Percentiles rank a stretch among this genome's conserved stretches.
These are phyloP conservation scores for Chrysopilus asiliformis DNA, from an alignment of 2,888 invertebrate genomes.

Conservation along the genomic window DNA sequence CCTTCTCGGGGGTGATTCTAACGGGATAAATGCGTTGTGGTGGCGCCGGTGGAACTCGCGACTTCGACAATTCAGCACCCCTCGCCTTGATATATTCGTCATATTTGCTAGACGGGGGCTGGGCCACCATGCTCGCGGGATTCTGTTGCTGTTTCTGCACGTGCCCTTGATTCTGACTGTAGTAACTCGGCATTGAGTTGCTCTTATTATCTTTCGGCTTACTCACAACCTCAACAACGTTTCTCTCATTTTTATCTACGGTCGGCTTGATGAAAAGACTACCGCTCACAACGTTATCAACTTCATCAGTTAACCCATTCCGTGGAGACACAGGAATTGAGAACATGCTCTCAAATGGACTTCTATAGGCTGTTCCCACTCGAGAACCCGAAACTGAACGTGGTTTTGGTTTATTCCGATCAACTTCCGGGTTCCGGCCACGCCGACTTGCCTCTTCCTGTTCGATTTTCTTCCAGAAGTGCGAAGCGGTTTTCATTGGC, in stretches of 20 bases:
- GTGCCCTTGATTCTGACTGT: constrained; percentile 17
- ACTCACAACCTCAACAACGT: constrained; percentile 27
- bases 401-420: constrained; percentile 9
- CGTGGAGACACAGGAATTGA: background rate
- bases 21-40: constrained; percentile 27
- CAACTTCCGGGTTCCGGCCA: constrained; percentile 17
- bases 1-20: constrained; percentile 27
- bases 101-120: constrained; percentile 29
- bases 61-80: too few species aligned
- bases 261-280: constrained; percentile 29
- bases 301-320: constrained; percentile 15
- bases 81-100: constrained; percentile 34
- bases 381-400: background rate
- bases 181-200: constrained; percentile 33
- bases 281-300: constrained; percentile 26
- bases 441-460: constrained; percentile 36
- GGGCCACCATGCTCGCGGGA: constrained; percentile 10
- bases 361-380: background rate
- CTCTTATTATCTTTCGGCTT: constrained; percentile 23
- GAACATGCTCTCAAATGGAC: too few species aligned
- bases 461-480: constrained; percentile 52
- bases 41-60: constrained; percentile 25
- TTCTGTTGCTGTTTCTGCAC: background rate
- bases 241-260: constrained; percentile 21
- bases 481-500: constrained; percentile 40